Conservation (phyloP, 1,140 invertebrate species). For the Caenorhabditis elegans region DNA sequence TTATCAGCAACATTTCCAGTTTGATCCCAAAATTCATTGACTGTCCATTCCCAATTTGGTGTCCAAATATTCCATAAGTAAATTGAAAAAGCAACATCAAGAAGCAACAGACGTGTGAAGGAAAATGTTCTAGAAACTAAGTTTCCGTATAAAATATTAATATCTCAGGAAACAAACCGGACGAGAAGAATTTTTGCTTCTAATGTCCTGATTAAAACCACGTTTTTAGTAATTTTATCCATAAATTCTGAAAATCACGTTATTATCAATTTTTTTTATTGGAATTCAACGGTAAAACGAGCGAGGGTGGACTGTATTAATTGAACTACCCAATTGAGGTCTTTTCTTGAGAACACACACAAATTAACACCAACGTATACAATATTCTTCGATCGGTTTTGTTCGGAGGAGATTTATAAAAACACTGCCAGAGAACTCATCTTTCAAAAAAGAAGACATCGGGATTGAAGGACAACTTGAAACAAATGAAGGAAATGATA, state of each 20-base stretch:
- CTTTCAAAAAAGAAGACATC: background rate
- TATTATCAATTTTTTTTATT: background rate
- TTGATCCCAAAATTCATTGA: background rate
- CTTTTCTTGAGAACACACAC: background rate
- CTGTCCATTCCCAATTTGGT: background rate
- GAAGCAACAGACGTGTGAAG: background rate
- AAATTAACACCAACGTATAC: background rate
- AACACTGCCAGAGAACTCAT: background rate
- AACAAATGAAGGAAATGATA: background rate
- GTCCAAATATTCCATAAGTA: background rate
- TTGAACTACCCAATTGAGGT: background rate
- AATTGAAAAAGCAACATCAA: background rate
- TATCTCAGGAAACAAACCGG: background rate
- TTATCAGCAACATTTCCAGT: background rate
- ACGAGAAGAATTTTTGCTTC: background rate
- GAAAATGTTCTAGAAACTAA: background rate
- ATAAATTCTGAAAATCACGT: background rate
- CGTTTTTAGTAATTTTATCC: background rate
- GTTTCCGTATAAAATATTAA: too few species aligned
- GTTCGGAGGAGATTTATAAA: background rate
- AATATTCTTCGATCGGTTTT: background rate
- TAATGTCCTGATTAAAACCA: background rate
- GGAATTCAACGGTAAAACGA: background rate
- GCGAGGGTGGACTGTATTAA: background rate
- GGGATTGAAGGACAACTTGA: background rate